These are phyloP conservation scores for Salmo trutta DNA, from an alignment of 2,797 vertebrate genomes.

Conservation along the genomic window DNA sequence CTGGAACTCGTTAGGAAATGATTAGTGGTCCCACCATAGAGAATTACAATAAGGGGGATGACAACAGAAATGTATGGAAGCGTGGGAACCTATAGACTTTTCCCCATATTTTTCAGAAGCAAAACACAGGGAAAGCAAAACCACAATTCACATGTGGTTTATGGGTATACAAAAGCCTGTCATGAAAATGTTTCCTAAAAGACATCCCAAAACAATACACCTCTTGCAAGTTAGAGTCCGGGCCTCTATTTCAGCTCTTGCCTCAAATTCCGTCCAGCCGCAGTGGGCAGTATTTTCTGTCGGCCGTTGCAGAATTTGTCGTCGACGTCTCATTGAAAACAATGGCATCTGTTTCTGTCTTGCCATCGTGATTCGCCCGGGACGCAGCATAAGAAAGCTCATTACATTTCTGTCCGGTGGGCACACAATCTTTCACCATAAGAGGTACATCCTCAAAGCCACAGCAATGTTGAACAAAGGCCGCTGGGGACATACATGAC, in stretches of 20 bases:
- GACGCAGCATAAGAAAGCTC: too few relatives aligned
- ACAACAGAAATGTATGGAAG: slow-evolving; percentile 70
- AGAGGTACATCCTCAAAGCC: neutral
- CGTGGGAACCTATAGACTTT: slow-evolving; percentile 53
- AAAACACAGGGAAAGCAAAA: neutral
- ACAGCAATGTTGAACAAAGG: neutral
- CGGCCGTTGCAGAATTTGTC: too few relatives aligned
- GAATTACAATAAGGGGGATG: slow-evolving; percentile 70
- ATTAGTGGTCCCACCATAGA: slow-evolving; percentile 70
- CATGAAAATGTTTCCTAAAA: neutral
- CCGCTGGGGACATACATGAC: neutral
- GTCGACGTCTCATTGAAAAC: too few relatives aligned
- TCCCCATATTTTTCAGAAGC: neutral
- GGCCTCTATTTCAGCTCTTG: neutral
- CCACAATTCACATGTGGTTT: too few relatives aligned
- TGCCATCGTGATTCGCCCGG: too few relatives aligned
- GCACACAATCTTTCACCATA: neutral
- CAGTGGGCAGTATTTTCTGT: too few relatives aligned
- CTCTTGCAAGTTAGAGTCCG: neutral
- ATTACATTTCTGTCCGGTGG: too few relatives aligned
- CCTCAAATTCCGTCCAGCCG: neutral
- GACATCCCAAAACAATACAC: neutral
- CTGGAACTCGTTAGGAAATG: slow-evolving; percentile 70
- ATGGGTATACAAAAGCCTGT: neutral
- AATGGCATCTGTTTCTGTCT: too few relatives aligned